Conservation (phyloP, 1,140 invertebrate species). For the Drosophila tsacasi region DNA sequence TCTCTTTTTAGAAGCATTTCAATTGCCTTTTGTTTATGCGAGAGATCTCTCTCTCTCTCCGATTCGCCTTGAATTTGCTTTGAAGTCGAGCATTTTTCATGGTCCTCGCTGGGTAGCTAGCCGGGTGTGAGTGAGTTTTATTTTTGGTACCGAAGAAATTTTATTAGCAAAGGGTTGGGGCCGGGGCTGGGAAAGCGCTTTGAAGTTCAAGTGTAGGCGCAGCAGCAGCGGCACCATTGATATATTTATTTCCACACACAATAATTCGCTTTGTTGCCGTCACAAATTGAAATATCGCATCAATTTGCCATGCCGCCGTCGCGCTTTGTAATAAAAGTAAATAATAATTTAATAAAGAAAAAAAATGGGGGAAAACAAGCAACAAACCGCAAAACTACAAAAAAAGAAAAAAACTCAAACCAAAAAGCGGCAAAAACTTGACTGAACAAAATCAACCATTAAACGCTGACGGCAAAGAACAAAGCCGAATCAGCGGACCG, state of each 20-base stretch:
- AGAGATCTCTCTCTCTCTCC: constrained; percentile 25
- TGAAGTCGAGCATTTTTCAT: constrained; percentile 62
- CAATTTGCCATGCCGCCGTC: constrained; percentile 79
- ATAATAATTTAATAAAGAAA: constrained; percentile 81
- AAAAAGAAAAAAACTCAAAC: constrained; percentile 27
- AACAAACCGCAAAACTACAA: constrained; percentile 43
- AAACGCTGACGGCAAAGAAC: constrained; percentile 79
- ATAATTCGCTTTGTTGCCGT: constrained; percentile 52
- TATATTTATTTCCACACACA: constrained; percentile 60
- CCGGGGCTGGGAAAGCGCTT: constrained; percentile 45
- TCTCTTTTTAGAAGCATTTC: constrained; percentile 63
- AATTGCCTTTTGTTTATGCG: constrained; percentile 76
- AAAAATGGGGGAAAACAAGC: constrained; percentile 35
- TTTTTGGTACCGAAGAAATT: constrained; percentile 70
- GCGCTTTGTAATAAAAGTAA: constrained; percentile 82
- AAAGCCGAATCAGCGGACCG: constrained; percentile 58
- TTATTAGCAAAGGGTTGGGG: constrained; percentile 71
- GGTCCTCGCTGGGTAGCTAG: constrained; percentile 1
- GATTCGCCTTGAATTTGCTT: constrained; percentile 49
- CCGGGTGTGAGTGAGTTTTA: constrained; percentile 44
- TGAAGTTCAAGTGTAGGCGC: constrained; percentile 76
- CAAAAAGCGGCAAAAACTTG: constrained; percentile 30
- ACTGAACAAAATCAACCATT: constrained; percentile 68
- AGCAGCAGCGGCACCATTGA: constrained; percentile 42
- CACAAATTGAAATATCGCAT: constrained; percentile 82